Conservation (phyloP, 2,113 vertebrate genomes). For the Platichthys flesus region DNA sequence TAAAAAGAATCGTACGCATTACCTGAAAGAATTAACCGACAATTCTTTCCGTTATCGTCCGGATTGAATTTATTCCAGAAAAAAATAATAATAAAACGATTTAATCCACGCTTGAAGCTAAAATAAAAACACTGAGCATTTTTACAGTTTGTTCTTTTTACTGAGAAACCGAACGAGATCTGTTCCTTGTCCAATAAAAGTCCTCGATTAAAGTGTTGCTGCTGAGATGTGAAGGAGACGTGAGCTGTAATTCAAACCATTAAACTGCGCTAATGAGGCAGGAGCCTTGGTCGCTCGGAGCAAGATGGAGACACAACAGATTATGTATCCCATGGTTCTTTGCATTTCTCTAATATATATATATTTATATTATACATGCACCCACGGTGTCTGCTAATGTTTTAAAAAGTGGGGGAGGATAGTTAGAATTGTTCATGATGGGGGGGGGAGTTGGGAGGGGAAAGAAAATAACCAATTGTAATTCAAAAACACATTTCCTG, state of each 20-base stretch:
- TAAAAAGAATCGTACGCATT: neutral
- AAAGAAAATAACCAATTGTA: neutral
- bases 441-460: neutral
- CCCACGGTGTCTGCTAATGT: neutral
- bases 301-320: constrained; percentile 1
- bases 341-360: constrained; percentile 6
- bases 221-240: constrained; percentile 38
- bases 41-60: constrained; percentile 8
- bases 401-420: neutral
- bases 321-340: constrained; percentile 10
- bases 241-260: constrained; percentile 59
- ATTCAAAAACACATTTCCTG: neutral
- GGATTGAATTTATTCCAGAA: constrained; percentile 17
- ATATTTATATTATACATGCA: neutral
- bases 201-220: constrained; percentile 36
- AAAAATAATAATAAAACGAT: constrained; percentile 3
- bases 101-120: constrained; percentile 16
- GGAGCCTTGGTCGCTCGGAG: constrained; percentile 23
- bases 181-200: constrained; percentile 62
- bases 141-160: constrained; percentile 54
- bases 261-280: constrained; percentile 64
- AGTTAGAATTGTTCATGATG: neutral
- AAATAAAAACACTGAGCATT: constrained; percentile 11
- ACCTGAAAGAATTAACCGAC: constrained; percentile 5
- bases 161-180: constrained; percentile 54